A percentile compares a stretch with the other conserved stretches of the same genome.
Conservation (phyloP, 2,888 invertebrate species). For the Bembecia ichneumoniformis region DNA sequence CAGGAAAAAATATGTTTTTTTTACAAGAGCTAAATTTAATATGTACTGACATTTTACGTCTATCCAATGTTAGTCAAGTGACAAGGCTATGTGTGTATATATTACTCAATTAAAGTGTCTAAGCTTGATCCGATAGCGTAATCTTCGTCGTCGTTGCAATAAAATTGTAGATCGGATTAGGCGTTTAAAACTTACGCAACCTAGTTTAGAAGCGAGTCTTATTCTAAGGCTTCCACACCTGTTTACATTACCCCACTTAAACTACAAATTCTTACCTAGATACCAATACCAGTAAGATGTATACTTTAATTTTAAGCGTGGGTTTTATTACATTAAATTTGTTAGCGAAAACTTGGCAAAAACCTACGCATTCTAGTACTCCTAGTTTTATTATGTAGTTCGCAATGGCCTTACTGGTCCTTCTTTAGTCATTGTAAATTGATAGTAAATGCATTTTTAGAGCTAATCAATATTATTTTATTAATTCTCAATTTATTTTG, state of each 20-base stretch:
- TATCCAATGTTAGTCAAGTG: too few species aligned
- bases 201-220: slow-evolving; percentile 32
- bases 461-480: too few species aligned
- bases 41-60: too few species aligned
- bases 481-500: too few species aligned
- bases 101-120: neutral
- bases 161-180: slow-evolving; percentile 23
- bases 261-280: neutral
- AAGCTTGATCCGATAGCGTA: neutral
- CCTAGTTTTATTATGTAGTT: neutral
- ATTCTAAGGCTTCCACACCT: slow-evolving; percentile 41
- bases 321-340: neutral
- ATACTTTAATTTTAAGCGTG: neutral
- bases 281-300: neutral
- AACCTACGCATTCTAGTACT: neutral
- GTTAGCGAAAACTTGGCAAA: too few species aligned
- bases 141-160: neutral
- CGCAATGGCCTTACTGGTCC: neutral
- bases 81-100: neutral
- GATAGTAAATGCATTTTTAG: too few species aligned
- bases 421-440: neutral
- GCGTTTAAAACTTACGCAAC: slow-evolving; percentile 37
- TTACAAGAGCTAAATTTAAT: too few species aligned
- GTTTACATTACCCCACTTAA: slow-evolving; percentile 15
- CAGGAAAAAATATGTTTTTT: slow-evolving; percentile 3